phyloP scores from a whole-genome alignment of 2,113 vertebrate genomes.

The Anhinga rufa region DNA sequence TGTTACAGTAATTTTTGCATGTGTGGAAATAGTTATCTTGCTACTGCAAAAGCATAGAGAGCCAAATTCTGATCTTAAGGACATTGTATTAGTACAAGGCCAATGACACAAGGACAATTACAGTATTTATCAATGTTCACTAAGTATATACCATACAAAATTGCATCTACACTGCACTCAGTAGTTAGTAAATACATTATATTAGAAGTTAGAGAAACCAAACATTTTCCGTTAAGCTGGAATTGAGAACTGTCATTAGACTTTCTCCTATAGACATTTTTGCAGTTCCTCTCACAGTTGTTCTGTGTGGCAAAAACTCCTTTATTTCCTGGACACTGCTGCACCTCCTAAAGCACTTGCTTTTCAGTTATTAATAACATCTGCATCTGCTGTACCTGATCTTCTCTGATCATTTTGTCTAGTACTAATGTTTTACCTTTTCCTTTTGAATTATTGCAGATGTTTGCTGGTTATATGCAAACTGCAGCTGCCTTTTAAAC shows the following conservation, averaged over 20 bases:
- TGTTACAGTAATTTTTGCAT: not conserved
- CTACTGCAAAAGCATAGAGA: not conserved
- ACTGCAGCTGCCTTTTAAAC: not conserved
- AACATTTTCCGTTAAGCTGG: not conserved
- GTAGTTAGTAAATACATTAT: not conserved
- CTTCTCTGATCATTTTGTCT: not conserved
- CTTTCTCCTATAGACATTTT: not conserved
- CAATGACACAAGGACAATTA: not conserved
- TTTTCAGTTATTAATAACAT: not conserved
- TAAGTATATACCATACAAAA: not conserved
- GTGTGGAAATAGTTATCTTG: not conserved
- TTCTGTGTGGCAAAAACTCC: not conserved
- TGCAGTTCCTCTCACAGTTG: not conserved
- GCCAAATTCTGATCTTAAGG: not conserved
- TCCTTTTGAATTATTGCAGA: not conserved
- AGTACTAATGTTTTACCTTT: not conserved
- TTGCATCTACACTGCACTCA: too few relatives aligned
- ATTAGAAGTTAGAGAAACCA: not conserved
- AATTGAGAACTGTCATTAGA: not conserved
- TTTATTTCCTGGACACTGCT: too few relatives aligned
- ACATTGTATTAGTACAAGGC: rapidly evolving
- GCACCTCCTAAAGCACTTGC: not conserved
- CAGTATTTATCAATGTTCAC: not conserved
- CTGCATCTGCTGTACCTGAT: not conserved
- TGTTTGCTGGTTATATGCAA: not conserved